Percentiles rank a stretch among this genome's conserved stretches.
phyloP scores from a whole-genome alignment of 2,797 vertebrate genomes.

The Schizopygopsis malacanthus region DNA sequence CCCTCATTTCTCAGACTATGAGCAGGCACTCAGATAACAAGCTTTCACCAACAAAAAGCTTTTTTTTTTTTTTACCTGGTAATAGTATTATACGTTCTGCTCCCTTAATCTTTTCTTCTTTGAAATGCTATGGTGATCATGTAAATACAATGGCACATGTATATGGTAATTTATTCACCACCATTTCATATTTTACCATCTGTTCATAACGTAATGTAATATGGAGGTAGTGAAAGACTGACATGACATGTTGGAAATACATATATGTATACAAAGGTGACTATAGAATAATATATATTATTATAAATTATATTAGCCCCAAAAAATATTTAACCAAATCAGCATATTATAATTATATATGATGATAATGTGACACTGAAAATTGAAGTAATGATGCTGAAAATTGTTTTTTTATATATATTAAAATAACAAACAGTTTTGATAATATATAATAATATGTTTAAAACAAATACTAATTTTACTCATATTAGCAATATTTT shows the following conservation, averaged over 20 bases:
- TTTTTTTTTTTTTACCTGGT: background rate
- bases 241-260: background rate
- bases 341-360: background rate
- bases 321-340: background rate
- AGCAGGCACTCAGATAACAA: conserved; percentile 5
- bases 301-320: too few species aligned
- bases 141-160: background rate
- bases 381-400: background rate
- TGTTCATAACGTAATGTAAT: background rate
- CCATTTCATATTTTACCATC: background rate
- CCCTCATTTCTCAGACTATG: conserved; percentile 3
- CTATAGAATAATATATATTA: background rate
- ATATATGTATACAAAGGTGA: background rate
- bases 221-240: background rate
- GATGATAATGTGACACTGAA: background rate
- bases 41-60: conserved; percentile 4
- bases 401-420: background rate
- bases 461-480: background rate
- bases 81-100: background rate
- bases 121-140: background rate
- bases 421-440: background rate
- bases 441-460: background rate
- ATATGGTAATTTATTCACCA: background rate
- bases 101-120: background rate
- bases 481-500: background rate